Conservation (phyloP, 2,113 vertebrate species). For the Ceuthmochares aereus region DNA sequence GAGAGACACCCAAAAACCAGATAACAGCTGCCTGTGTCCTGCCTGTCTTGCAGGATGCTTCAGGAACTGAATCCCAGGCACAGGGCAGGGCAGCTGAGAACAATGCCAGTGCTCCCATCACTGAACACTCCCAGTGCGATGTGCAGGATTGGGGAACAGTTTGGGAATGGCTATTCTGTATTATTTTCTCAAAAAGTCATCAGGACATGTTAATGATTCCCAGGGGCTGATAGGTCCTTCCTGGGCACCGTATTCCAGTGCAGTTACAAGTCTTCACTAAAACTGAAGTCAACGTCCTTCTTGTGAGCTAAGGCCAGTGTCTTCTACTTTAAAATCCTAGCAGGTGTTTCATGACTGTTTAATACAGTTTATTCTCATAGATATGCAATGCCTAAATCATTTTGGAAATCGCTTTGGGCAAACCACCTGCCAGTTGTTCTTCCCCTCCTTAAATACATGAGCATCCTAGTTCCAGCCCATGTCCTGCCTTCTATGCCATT, state of each 20-base stretch:
- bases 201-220: not conserved
- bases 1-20: not conserved
- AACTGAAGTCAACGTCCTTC: not conserved
- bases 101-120: not conserved
- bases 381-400: not conserved
- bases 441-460: not conserved
- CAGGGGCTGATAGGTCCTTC: not conserved
- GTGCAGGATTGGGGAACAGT: not conserved
- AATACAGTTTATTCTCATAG: not conserved
- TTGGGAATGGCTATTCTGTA: not conserved
- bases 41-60: not conserved
- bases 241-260: too few species aligned
- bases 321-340: not conserved
- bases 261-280: not conserved
- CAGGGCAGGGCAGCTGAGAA: not conserved
- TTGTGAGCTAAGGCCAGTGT: not conserved
- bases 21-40: not conserved
- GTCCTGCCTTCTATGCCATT: not conserved
- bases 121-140: not conserved
- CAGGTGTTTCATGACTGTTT: not conserved
- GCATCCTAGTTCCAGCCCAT: not conserved
- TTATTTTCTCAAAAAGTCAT: not conserved
- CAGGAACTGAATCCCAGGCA: too few species aligned
- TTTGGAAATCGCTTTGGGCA: not conserved
- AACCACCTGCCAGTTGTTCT: not conserved